These are phyloP conservation scores for Aphaenogaster rudis DNA, from an alignment of 1,140 invertebrate genomes.

Conservation along the genomic window DNA sequence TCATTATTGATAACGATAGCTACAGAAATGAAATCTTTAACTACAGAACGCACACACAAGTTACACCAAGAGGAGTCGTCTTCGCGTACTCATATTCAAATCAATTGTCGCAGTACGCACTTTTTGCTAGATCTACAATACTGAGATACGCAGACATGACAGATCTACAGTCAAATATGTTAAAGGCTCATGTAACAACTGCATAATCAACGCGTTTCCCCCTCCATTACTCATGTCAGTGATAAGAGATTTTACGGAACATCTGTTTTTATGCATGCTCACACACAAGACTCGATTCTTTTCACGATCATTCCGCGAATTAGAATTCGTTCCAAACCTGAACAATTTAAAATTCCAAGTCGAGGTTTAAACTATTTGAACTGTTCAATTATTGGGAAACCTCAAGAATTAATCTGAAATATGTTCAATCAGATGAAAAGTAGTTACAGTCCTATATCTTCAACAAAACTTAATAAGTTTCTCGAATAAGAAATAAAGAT, in stretches of 20 bases:
- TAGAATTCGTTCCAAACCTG: not conserved
- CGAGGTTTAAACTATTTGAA: not conserved
- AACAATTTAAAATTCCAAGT: not conserved
- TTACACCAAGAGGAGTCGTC: not conserved
- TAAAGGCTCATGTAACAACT: conserved; percentile 2
- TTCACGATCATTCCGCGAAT: not conserved
- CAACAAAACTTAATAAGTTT: not conserved
- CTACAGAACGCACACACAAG: not conserved
- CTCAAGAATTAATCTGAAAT: not conserved
- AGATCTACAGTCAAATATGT: not conserved
- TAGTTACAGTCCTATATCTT: not conserved
- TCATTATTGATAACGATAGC: not conserved
- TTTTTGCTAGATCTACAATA: not conserved
- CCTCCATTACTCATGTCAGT: not conserved
- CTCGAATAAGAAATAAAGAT: not conserved
- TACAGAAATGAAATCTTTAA: not conserved
- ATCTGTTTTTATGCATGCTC: not conserved
- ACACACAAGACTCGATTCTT: not conserved
- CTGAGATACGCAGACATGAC: not conserved
- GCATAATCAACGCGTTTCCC: not conserved
- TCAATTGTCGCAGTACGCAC: not conserved
- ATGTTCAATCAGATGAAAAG: not conserved
- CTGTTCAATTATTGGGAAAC: not conserved
- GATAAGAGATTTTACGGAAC: conserved; percentile 40
- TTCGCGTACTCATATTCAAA: not conserved